These are phyloP conservation scores for Sitophilus oryzae DNA, from an alignment of 1,140 invertebrate genomes.

Conservation along the genomic window DNA sequence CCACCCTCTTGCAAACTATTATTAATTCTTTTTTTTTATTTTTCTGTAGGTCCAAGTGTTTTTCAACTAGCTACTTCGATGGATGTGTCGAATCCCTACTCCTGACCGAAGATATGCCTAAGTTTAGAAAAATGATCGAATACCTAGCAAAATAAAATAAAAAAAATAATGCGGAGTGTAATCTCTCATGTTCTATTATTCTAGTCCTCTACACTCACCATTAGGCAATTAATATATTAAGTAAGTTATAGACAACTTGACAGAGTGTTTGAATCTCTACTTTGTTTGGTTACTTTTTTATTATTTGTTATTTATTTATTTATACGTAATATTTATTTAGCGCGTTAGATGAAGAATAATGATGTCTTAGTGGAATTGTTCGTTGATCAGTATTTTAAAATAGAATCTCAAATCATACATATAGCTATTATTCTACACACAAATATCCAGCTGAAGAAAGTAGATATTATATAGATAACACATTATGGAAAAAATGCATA, in stretches of 20 bases:
- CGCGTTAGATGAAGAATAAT: no score
- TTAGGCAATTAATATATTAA: constrained; percentile 36
- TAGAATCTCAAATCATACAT: no score
- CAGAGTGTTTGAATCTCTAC: constrained; percentile 30
- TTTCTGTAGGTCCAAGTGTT: constrained; percentile 75
- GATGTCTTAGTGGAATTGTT: no score
- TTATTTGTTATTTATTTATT: constrained; percentile 20
- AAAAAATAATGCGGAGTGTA: constrained; percentile 8
- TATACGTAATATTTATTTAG: constrained; percentile 19
- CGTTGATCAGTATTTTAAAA: no score
- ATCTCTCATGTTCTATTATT: constrained; percentile 37
- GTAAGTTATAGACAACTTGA: constrained; percentile 29
- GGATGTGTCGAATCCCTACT: constrained; percentile 82
- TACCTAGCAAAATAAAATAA: constrained; percentile 43
- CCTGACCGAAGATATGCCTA: constrained; percentile 71
- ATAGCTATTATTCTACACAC: no score
- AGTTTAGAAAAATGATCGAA: constrained; percentile 59
- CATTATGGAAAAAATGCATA: constrained; percentile 5
- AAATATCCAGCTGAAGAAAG: constrained; percentile 23
- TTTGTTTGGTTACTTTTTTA: constrained; percentile 24
- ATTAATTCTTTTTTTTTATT: constrained; percentile 7
- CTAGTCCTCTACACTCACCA: constrained; percentile 39
- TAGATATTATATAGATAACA: no score
- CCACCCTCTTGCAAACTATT: neutral
- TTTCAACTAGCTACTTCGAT: constrained; percentile 84